A percentile compares a stretch with the other conserved stretches of the same genome.
These are phyloP conservation scores for Ataeniobius toweri DNA, from an alignment of 2,797 vertebrate species.

Conservation along the genomic window DNA sequence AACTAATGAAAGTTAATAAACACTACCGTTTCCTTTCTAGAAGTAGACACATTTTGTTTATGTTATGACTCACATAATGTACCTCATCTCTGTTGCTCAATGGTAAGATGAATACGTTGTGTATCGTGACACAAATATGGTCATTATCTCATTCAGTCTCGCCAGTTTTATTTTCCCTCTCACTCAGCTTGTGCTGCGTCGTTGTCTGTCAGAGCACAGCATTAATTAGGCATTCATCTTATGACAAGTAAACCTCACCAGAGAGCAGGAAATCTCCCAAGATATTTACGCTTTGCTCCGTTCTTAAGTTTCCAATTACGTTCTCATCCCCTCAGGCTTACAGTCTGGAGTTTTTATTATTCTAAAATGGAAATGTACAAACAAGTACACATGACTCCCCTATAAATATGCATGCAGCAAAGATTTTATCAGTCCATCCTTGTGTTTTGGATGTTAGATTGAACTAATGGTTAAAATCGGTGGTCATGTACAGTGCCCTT, in stretches of 20 bases:
- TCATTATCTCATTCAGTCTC: constrained; percentile 24
- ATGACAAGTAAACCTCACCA: constrained; percentile 50
- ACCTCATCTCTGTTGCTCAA: background rate
- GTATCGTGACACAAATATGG: background rate
- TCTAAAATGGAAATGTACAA: constrained; percentile 12
- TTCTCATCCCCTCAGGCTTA: constrained; percentile 21
- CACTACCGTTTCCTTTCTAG: background rate
- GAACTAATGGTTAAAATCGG: background rate
- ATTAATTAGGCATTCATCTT: constrained; percentile 48
- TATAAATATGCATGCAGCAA: background rate
- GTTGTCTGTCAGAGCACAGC: constrained; percentile 34
- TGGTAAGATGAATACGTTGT: background rate
- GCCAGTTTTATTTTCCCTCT: constrained; percentile 27
- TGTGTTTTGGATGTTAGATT: background rate
- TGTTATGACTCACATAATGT: background rate
- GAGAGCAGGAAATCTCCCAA: constrained; percentile 30
- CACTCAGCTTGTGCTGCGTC: constrained; percentile 19
- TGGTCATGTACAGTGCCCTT: background rate
- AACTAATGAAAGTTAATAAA: background rate
- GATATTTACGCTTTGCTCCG: constrained; percentile 28
- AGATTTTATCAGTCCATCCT: background rate
- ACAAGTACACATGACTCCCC: background rate
- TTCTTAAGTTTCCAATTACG: constrained; percentile 48
- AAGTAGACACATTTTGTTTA: background rate
- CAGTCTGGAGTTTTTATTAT: constrained; percentile 15